Base-by-base conservation (phyloP, 2,888 invertebrate species). In the Hypomecis atomaria region DNA sequence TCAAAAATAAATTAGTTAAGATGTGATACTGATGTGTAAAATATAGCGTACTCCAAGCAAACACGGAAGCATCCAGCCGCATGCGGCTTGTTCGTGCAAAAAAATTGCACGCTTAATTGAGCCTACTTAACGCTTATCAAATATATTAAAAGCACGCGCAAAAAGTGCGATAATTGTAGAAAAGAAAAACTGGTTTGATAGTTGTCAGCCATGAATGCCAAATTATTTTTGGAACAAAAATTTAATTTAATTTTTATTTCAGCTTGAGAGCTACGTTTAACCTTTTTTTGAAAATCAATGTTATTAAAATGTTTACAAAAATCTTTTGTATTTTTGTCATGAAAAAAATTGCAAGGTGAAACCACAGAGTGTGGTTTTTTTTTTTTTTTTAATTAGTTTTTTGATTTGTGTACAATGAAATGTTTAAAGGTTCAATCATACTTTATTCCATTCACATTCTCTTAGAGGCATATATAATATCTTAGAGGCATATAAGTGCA, bases 21-120 rank as follows among this genome's bases (percentile, higher is more conserved):
- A 23, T 62, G 37, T 6, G 34, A 6, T 62, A 57, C 62, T 62
- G 50, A 4, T 52, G 0, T 40, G 5, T 43, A 10, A 36, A 13
- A 55, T 44, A 3, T 33, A 38, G 13, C 52, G 52, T 52, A 77
- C 68, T 78, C 54, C 61, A 49, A 73, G 68, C 78, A 78, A 76
- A 73, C 74, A 74, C 82, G 85, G 85, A 85, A 85, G 78, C 70
- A 72, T 74, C 72, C 66, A 59, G 70, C 72, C 74, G 75, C 73
- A 65, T 78, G 71, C 67, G 66, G 70, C 69, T 62, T 75, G 73
- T 74, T 68, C 69, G 69, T 72, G 73, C 70, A 67, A 69, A 71
- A 69, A 70, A 65, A 70, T 70, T 67, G 68, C 55, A 70, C 69
- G 49, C 74, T 65, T 68, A 69, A 59, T 59, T 36, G 68, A 67